Conservation (phyloP, 2,797 vertebrate genomes). For the Furcifer pardalis region DNA sequence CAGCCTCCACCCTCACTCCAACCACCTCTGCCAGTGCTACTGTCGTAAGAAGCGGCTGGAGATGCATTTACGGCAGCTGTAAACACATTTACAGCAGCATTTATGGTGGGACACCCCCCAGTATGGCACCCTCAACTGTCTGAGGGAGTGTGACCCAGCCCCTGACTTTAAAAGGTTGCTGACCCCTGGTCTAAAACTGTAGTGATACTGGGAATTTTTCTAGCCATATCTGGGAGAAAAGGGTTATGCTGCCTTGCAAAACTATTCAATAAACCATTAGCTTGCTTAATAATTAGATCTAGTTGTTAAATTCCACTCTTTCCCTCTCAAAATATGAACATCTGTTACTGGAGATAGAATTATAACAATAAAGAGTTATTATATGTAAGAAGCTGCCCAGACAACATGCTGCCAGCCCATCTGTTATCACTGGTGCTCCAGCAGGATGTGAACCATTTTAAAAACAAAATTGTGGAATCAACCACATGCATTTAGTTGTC, state of each 20-base stretch:
- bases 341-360: conserved; percentile 14
- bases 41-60: no score
- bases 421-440: conserved; percentile 27
- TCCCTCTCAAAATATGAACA: not conserved
- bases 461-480: not conserved
- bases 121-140: no score
- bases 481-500: not conserved
- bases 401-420: not conserved
- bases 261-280: not conserved
- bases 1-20: no score
- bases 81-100: no score
- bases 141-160: no score
- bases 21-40: no score
- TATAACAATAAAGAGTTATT: not conserved
- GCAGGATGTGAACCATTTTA: not conserved
- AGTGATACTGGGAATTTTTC: not conserved
- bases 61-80: no score
- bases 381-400: not conserved
- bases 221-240: not conserved
- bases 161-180: no score
- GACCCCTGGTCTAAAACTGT: not conserved
- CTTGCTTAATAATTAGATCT: conserved; percentile 18
- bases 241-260: not conserved
- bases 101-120: no score
- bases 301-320: not conserved